A percentile compares a stretch with the other conserved stretches of the same genome.
phyloP scores from a whole-genome alignment of 2,888 invertebrate species.

The Eilema sororculum region DNA sequence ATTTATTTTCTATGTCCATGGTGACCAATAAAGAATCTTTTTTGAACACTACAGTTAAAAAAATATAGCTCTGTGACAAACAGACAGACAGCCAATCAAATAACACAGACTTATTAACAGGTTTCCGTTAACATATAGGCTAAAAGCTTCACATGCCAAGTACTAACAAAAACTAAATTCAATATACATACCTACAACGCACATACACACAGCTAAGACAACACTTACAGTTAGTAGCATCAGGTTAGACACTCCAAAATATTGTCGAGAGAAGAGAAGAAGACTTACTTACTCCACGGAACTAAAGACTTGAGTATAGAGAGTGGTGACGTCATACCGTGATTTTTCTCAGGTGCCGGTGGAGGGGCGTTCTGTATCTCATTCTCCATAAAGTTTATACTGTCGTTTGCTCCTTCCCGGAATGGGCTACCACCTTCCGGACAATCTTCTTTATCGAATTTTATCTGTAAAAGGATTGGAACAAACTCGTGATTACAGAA shows the following conservation, averaged over 20 bases:
- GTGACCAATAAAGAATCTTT: too few species aligned
- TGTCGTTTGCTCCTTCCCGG: slow-evolving; percentile 45
- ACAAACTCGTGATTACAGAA: too few species aligned
- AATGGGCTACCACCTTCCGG: slow-evolving; percentile 58
- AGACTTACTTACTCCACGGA: slow-evolving; percentile 33
- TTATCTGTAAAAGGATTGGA: slow-evolving; percentile 48
- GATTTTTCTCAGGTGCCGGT: slow-evolving; percentile 47
- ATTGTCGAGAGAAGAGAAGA: slow-evolving; percentile 20
- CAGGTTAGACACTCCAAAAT: slow-evolving; percentile 28
- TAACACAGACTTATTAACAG: neutral
- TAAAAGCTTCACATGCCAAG: slow-evolving; percentile 8
- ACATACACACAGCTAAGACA: slow-evolving; percentile 11
- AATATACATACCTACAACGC: slow-evolving; percentile 4
- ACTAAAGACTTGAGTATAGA: slow-evolving; percentile 34
- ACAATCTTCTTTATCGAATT: slow-evolving; percentile 52
- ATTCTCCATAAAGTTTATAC: slow-evolving; percentile 55
- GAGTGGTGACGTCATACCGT: slow-evolving; percentile 50
- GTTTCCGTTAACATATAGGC: neutral
- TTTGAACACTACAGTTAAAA: neutral
- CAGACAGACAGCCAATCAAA: neutral
- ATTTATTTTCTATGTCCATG: too few species aligned
- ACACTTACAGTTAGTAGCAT: slow-evolving; percentile 16
- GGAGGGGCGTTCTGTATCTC: slow-evolving; percentile 54
- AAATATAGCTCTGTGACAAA: neutral
- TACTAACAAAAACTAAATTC: neutral